These are phyloP conservation scores for Hyposoter dolosus DNA, from an alignment of 2,888 invertebrate genomes.

Conservation along the genomic window DNA sequence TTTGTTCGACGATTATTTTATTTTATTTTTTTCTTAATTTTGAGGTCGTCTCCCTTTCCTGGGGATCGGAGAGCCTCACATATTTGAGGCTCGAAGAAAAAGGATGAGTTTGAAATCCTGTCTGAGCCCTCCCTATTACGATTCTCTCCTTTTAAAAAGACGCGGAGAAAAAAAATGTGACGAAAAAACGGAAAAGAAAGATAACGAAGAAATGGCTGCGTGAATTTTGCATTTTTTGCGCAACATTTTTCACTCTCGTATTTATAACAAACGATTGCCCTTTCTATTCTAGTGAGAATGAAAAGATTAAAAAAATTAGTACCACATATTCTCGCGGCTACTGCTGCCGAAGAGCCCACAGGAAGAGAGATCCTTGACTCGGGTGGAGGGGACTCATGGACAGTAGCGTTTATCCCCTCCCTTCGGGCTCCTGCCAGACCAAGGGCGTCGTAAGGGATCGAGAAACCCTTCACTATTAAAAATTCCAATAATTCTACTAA, in stretches of 20 bases:
- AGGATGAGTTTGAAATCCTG: constrained; percentile 50
- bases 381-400: constrained; percentile 14
- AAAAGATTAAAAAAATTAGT: constrained; percentile 13
- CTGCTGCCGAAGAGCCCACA: neutral
- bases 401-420: constrained; percentile 34
- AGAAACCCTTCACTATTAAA: constrained; percentile 36
- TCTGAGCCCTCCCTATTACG: constrained; percentile 52
- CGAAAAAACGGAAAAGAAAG: constrained; percentile 32
- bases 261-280: constrained; percentile 26
- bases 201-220: constrained; percentile 9
- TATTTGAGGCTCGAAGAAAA: constrained; percentile 6
- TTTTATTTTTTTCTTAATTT: neutral
- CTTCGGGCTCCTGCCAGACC: neutral
- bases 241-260: constrained; percentile 7
- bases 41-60: constrained; percentile 14
- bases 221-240: constrained; percentile 20
- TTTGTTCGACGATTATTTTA: neutral
- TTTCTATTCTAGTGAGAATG: constrained; percentile 30
- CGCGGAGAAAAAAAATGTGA: constrained; percentile 35
- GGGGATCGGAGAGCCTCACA: neutral
- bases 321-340: neutral
- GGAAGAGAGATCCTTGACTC: constrained; percentile 8
- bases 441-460: constrained; percentile 37
- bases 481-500: neutral
- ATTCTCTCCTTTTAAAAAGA: constrained; percentile 6